A percentile compares a stretch with the other conserved stretches of the same genome.
phyloP scores from a whole-genome alignment of 2,888 invertebrate genomes.

The Brenthis daphne region DNA sequence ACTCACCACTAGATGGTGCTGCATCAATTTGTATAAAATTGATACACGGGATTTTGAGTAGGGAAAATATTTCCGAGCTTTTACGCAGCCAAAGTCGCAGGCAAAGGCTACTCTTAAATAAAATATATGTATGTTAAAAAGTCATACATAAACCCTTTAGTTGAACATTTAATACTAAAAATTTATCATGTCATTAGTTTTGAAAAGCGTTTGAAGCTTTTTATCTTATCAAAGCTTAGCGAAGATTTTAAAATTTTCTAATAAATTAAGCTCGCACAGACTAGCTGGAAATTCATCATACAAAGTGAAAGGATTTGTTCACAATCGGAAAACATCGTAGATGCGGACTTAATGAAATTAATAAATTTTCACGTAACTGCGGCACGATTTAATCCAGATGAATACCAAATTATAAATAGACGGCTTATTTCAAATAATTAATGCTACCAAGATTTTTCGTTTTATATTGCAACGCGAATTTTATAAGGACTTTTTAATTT shows the following conservation, averaged over 20 bases:
- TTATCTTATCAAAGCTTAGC: neutral
- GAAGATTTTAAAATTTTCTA: conserved; percentile 25
- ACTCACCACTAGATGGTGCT: too few species aligned
- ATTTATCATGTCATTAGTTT: conserved; percentile 2
- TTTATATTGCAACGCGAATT: too few species aligned
- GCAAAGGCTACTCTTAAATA: too few species aligned
- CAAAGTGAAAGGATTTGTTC: conserved; percentile 40
- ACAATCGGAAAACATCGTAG: conserved; percentile 41
- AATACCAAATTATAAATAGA: conserved; percentile 41
- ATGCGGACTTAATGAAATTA: conserved; percentile 42
- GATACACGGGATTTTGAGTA: too few species aligned
- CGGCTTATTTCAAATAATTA: conserved; percentile 25
- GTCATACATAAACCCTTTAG: neutral
- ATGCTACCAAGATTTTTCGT: too few species aligned
- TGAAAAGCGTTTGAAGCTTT: neutral
- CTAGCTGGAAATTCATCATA: conserved; percentile 40
- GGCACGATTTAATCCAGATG: conserved; percentile 42
- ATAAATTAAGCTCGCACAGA: conserved; percentile 29
- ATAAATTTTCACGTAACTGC: conserved; percentile 40
- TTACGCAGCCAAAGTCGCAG: too few species aligned
- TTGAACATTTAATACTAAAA: neutral
- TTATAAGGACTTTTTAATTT: too few species aligned
- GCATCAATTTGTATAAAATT: too few species aligned
- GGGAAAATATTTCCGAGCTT: too few species aligned
- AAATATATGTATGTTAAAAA: too few species aligned